These are phyloP conservation scores for Porites rus DNA, from an alignment of 92 coral and sea anemone species.

Conservation along the genomic window DNA sequence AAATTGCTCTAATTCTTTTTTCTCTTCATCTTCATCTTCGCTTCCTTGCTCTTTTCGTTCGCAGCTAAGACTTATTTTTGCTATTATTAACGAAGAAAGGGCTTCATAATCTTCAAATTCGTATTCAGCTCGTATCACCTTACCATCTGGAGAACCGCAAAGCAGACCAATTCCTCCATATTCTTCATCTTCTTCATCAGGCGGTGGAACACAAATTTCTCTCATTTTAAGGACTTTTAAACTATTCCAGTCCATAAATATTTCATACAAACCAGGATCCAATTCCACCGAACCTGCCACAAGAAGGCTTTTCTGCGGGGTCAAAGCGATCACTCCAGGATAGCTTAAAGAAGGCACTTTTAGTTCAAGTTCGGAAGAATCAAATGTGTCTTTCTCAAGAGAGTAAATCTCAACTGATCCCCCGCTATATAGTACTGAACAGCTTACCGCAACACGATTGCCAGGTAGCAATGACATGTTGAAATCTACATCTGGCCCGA, in stretches of 20 bases:
- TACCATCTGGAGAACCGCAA: constrained; percentile 32
- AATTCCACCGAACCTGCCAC: not conserved
- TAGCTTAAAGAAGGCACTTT: constrained; percentile 23
- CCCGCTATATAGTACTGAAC: constrained; percentile 32
- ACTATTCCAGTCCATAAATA: constrained; percentile 32
- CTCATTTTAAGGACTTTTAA: constrained; percentile 37
- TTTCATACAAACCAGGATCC: constrained; percentile 2
- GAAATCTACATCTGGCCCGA: constrained; percentile 1
- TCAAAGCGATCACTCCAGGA: constrained; percentile 37
- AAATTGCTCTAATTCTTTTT: not conserved
- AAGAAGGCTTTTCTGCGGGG: constrained; percentile 29
- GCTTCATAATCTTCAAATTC: not conserved
- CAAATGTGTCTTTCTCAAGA: not conserved
- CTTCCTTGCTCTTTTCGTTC: constrained; percentile 14
- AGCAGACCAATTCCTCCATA: not conserved
- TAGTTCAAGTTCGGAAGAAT: not conserved
- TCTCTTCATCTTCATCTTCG: no score
- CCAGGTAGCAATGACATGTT: constrained; percentile 38
- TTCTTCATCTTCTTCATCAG: not conserved
- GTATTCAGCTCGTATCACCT: not conserved
- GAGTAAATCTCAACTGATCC: constrained; percentile 7
- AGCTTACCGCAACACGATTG: constrained; percentile 25
- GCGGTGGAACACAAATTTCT: not conserved
- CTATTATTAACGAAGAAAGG: not conserved
- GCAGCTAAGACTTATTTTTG: no score